These are phyloP conservation scores for Phylloscopus whistleri DNA, from an alignment of 2,113 vertebrate species.

Conservation along the genomic window DNA sequence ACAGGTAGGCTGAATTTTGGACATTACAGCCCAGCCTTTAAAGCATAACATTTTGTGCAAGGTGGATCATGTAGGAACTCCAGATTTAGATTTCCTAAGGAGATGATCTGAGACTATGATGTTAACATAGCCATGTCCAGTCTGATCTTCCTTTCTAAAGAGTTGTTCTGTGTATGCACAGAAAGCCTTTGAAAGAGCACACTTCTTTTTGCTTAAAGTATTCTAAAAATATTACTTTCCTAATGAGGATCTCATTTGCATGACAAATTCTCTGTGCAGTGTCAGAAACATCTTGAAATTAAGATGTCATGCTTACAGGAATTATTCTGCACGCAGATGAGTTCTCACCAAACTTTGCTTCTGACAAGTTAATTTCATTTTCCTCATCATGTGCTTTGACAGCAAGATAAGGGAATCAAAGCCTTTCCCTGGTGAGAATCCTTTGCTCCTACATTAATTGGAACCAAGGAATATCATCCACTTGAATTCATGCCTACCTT, in stretches of 20 bases:
- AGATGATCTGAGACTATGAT: background rate
- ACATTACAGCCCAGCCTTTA: background rate
- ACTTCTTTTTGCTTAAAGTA: background rate
- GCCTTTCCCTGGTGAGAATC: background rate
- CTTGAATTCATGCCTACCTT: background rate
- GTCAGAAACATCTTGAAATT: slow-evolving; percentile 47
- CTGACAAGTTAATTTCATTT: background rate
- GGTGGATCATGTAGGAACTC: background rate
- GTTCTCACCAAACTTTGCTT: slow-evolving; percentile 22
- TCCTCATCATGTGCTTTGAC: background rate
- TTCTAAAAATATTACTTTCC: slow-evolving; percentile 51
- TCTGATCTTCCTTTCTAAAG: background rate
- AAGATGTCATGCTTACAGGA: slow-evolving; percentile 34
- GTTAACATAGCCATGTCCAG: background rate
- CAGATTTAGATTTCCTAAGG: background rate
- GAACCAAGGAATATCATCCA: background rate
- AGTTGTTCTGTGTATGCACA: background rate
- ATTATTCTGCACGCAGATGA: slow-evolving; percentile 7
- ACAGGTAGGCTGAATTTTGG: background rate
- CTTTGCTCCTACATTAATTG: background rate
- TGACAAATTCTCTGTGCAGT: slow-evolving; percentile 47
- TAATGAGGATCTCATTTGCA: slow-evolving; percentile 52
- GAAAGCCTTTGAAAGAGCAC: background rate
- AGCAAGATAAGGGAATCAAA: background rate
- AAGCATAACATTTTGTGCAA: background rate